These are phyloP conservation scores for Eciton burchellii DNA, from an alignment of 1,140 invertebrate species.

Conservation along the genomic window DNA sequence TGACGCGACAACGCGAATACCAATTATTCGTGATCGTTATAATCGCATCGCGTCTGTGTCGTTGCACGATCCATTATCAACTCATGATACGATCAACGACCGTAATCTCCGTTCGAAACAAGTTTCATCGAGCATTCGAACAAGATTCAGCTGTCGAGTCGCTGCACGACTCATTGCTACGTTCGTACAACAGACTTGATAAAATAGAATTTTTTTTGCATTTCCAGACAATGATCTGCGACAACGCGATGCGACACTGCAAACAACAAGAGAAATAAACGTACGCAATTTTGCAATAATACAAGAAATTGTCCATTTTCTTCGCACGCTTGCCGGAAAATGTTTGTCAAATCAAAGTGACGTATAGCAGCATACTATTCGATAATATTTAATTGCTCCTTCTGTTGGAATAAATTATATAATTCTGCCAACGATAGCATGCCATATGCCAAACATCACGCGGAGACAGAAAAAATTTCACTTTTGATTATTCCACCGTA, in stretches of 20 bases:
- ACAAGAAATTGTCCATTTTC: constrained; percentile 62
- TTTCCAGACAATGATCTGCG: constrained; percentile 70
- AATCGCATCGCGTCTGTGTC: not conserved
- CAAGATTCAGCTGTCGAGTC: not conserved
- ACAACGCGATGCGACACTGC: constrained; percentile 54
- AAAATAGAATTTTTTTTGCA: constrained; percentile 59
- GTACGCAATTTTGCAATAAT: constrained; percentile 73
- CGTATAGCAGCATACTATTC: constrained; percentile 63
- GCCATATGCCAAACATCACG: constrained; percentile 36
- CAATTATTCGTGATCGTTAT: not conserved
- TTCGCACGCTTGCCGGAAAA: constrained; percentile 59
- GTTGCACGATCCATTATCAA: not conserved
- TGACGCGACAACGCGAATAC: not conserved
- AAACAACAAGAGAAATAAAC: constrained; percentile 73
- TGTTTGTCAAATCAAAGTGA: constrained; percentile 67
- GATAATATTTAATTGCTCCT: constrained; percentile 72
- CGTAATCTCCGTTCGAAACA: not conserved
- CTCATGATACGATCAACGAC: not conserved
- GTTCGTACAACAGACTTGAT: constrained; percentile 36
- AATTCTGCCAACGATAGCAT: constrained; percentile 46
- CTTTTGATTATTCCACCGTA: constrained; percentile 30
- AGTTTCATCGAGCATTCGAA: constrained; percentile 21
- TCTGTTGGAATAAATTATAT: constrained; percentile 66
- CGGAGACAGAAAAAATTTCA: constrained; percentile 49
- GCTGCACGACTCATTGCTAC: no score